Conservation (phyloP, 2,888 invertebrate genomes). For the Pyrrhosoma nymphula region DNA sequence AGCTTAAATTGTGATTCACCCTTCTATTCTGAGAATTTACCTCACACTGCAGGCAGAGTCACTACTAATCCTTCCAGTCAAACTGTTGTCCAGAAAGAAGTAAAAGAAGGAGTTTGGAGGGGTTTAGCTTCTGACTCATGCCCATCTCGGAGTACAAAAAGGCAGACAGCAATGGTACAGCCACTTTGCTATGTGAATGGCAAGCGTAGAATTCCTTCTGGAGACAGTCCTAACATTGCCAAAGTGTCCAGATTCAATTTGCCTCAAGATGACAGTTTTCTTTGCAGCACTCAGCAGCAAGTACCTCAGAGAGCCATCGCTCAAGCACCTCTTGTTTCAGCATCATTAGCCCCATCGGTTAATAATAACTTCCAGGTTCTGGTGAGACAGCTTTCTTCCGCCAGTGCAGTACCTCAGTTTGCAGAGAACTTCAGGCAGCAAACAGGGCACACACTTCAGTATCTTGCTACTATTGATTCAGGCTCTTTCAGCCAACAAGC, state of each 20-base stretch:
- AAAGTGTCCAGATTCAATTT: constrained; percentile 25
- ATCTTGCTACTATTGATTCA: constrained; percentile 85
- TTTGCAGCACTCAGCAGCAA: constrained; percentile 26
- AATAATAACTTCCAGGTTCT: constrained; percentile 78
- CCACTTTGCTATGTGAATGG: constrained; percentile 56
- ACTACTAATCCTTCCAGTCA: not conserved
- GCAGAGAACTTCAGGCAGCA: constrained; percentile 86
- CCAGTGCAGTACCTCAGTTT: constrained; percentile 83
- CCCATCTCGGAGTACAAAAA: constrained; percentile 44
- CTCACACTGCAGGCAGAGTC: not conserved
- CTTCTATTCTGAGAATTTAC: not conserved
- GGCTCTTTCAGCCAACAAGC: constrained; percentile 75
- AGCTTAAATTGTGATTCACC: not conserved
- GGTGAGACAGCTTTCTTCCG: constrained; percentile 83
- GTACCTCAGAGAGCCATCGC: not conserved
- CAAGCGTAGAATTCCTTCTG: constrained; percentile 28
- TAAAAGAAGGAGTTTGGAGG: constrained; percentile 25
- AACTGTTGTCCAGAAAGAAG: not conserved
- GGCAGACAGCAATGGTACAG: constrained; percentile 46
- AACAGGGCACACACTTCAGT: constrained; percentile 87
- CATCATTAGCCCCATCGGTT: not conserved
- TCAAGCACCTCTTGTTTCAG: not conserved
- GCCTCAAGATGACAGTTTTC: constrained; percentile 36
- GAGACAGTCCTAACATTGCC: not conserved
- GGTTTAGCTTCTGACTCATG: constrained; percentile 8